Percentiles rank a stretch among this genome's conserved stretches.
Evolutionary conservation across 2,113 vertebrate genomes (phyloP).

Genomic region (Chroicocephalus ridibundus): DNA sequence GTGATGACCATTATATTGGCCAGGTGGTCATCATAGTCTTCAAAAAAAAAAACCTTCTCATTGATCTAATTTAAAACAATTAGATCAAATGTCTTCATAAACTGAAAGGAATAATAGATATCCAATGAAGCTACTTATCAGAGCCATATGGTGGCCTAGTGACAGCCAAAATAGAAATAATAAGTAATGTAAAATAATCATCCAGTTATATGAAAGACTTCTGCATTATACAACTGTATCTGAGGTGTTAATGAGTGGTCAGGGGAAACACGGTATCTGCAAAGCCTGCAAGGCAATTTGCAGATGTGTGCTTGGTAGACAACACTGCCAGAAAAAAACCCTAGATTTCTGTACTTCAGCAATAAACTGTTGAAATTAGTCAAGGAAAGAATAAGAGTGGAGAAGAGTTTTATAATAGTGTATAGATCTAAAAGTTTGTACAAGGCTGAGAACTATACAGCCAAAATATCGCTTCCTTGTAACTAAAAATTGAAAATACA

Average conservation of each 20-base stretch:
- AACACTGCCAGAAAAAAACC: not conserved
- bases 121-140: not conserved
- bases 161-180: not conserved
- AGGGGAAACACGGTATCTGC: not conserved
- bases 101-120: not conserved
- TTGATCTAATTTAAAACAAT: not conserved
- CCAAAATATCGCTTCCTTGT: not conserved
- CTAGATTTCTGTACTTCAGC: not conserved
- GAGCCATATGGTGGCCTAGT: not conserved
- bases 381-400: not conserved
- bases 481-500: not conserved
- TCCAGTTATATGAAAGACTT: not conserved
- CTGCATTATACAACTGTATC: not conserved
- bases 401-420: not conserved
- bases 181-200: not conserved
- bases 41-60: not conserved
- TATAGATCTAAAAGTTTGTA: not conserved
- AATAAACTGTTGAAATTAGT: not conserved
- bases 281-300: not conserved
- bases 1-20: not conserved
- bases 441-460: not conserved
- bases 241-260: not conserved
- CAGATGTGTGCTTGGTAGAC: not conserved
- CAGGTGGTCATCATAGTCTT: not conserved
- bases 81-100: not conserved